Base-by-base conservation (phyloP, 2,797 vertebrate species). In the Bovichtus variegatus region DNA sequence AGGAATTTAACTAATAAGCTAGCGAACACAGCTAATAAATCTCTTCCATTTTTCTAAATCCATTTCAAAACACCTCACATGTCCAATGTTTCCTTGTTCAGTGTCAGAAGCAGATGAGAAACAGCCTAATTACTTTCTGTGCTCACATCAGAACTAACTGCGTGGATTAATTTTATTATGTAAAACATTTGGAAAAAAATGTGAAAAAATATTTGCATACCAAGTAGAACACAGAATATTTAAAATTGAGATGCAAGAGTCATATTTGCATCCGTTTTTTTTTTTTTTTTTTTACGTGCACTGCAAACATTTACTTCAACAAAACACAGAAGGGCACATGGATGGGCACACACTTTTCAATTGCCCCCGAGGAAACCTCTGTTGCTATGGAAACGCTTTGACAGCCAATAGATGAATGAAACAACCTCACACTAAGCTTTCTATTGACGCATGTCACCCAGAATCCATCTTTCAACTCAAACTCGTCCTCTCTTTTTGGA, bases 301-400 rank as follows among this genome's bases (percentile, higher is more conserved):
- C 2, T 15, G 46, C 46, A 67, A 70, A 76, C 4, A 6, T 66
- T 81, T 55, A 46, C 16, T 61, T 47, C 29, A 19, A 76, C 18
- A 71, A 64, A 78, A 66, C 41, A 71, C 51, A 61, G 9, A 71
- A 16, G 46, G 41, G 27, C 64, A 63, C 44, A n/a, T n/a, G n/a
- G n/a, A 81, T 13, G 15, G 44, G 40, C 49, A 49, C 47, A 68
- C 29, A 70, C 50, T 49, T 61, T 75, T 77, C 27, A 73, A 5
- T 36, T 60, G 51, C 47, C 43, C 55, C 71, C n/a, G 64, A 81
- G 73, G 43, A 84, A 80, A 85, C 68, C 53, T 66, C n/a, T 29
- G 71, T 89, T 90, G 66, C 78, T 67, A 89, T 89, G 81, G 79
- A 64, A 87, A 85, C 80, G 51, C 61, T 76, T 47, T 82, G 62